Conservation (phyloP, 2,113 vertebrate species). For the Ceyx cyanopectus region DNA sequence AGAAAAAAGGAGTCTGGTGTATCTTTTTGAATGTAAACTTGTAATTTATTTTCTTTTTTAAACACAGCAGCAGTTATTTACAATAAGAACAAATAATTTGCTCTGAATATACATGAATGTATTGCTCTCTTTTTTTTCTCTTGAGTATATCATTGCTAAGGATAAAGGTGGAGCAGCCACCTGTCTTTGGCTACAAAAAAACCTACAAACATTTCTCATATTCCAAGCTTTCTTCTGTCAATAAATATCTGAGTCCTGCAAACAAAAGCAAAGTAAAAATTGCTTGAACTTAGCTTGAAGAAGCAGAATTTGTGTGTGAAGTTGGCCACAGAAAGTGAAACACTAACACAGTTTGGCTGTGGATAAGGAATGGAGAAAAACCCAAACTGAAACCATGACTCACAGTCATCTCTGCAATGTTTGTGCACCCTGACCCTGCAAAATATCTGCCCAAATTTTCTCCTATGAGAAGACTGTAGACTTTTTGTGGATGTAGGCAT, state of each 20-base stretch:
- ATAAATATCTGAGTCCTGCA: neutral
- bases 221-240: neutral
- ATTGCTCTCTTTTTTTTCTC: neutral
- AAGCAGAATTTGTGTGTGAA: neutral
- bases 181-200: neutral
- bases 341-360: neutral
- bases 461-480: neutral
- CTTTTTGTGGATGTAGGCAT: neutral
- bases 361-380: neutral
- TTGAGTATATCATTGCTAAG: neutral
- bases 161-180: neutral
- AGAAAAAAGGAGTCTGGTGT: neutral
- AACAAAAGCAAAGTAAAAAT: neutral
- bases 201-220: neutral
- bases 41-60: neutral
- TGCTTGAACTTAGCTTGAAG: neutral
- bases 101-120: neutral
- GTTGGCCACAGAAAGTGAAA: neutral
- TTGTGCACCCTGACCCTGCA: neutral
- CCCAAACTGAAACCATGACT: neutral
- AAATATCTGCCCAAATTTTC: neutral
- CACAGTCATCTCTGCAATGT: neutral
- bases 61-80: neutral
- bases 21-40: neutral
- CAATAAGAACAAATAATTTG: neutral